Base-by-base conservation (phyloP, 2,888 invertebrate genomes). In the Trypoxylon attenuatum region DNA sequence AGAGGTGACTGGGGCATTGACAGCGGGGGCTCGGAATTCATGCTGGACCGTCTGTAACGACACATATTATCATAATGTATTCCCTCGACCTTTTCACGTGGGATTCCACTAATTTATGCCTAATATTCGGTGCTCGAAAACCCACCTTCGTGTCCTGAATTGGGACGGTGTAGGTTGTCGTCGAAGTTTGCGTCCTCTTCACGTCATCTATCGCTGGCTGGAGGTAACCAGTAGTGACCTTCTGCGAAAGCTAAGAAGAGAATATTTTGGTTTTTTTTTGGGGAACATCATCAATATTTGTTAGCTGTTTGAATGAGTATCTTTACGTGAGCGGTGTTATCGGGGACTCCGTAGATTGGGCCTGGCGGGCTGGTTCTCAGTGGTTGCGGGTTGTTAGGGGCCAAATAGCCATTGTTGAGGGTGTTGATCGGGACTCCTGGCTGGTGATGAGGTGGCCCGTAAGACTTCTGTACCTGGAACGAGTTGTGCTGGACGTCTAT, bases 381-480 rank as follows among this genome's bases (percentile, higher is more conserved):
- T n/a, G 1, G 0, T 1, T 56, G 5, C 10, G 33, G 45, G n/a
- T 5, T 0, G 4, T 15, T 0, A 5, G 71, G 56, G 19, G 65
- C 23, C 29, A 71, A 18, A 19, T 67, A 69, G 0, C 46, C 43
- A 1, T 41, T 16, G 41, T 42, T 46, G 8, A 66, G 18, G 18
- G 18, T 10, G 15, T 10, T 27, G 16, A 56, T 16, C 5, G 72
- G 62, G 3, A 33, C 43, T n/a, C 74, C 71, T 3, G 78, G 65
- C 13, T 51, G n/a, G 41, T 71, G 64, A 25, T 50, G 47, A 10
- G 82, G 81, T n/a, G 75, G 80, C 46, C 82, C 82, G 5, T 82
- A 82, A 1, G 5, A 5, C 3, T 49, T 13, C 1, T 52, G 43
- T 8, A 43, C 19, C 41, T 65, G 54, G 43, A 68, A 45, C 1